phyloP scores from a whole-genome alignment of 2,113 vertebrate species.

The Platysternon megacephalum region DNA sequence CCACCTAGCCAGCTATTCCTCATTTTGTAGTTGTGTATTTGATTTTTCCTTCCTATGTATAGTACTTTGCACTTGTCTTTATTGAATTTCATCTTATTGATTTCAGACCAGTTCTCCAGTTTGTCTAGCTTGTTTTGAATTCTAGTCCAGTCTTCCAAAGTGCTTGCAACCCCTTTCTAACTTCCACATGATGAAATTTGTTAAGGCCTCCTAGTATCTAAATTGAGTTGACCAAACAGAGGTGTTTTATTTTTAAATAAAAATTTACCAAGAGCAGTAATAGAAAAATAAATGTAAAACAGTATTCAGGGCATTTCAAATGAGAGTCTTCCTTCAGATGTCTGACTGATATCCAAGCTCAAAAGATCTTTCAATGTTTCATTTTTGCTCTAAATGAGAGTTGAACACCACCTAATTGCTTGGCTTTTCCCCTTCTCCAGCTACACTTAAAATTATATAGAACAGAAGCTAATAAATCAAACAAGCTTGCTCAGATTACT shows the following conservation, averaged over 20 bases:
- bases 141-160: neutral
- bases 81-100: neutral
- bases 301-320: slow-evolving; percentile 54
- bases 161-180: neutral
- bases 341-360: slow-evolving; percentile 34
- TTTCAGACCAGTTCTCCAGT: neutral
- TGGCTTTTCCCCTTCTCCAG: neutral
- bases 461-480: neutral
- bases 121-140: neutral
- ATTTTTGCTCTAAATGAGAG: fast-evolving
- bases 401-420: neutral
- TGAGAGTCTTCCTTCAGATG: slow-evolving; percentile 61
- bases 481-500: fast-evolving
- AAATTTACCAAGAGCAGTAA: slow-evolving; percentile 43
- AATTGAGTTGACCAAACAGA: slow-evolving; percentile 50
- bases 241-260: slow-evolving; percentile 46
- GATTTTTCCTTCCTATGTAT: neutral
- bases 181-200: slow-evolving; percentile 11
- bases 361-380: slow-evolving; percentile 66
- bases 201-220: slow-evolving; percentile 44
- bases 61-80: neutral
- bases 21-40: neutral
- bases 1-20: neutral
- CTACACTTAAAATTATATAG: fast-evolving
- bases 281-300: slow-evolving; percentile 67